Conservation (phyloP, 2,113 vertebrate genomes). For the Podarcis cretensis region DNA sequence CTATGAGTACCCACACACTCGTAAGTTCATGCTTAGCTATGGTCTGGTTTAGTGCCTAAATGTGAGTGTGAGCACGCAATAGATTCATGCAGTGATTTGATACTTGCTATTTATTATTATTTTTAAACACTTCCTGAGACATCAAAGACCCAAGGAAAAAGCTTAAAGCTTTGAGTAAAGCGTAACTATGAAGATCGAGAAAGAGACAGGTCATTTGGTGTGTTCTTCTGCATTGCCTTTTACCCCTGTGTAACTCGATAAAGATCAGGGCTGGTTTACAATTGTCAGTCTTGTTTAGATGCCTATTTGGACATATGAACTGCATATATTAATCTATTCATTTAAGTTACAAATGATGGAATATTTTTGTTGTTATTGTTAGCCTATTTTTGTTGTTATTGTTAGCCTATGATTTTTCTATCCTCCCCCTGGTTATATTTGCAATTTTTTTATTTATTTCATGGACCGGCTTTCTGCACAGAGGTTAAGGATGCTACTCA, state of each 20-base stretch:
- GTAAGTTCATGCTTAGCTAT: too few relatives aligned
- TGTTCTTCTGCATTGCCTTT: background rate
- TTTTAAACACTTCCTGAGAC: background rate
- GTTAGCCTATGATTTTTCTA: too few relatives aligned
- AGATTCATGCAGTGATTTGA: too few relatives aligned
- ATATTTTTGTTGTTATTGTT: too few relatives aligned
- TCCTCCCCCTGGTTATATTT: too few relatives aligned
- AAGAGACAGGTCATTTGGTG: background rate
- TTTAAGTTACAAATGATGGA: too few relatives aligned
- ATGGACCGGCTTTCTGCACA: background rate
- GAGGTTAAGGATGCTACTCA: background rate
- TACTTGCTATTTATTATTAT: background rate
- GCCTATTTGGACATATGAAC: too few relatives aligned
- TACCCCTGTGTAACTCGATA: background rate
- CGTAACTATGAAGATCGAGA: background rate
- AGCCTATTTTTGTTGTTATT: too few relatives aligned
- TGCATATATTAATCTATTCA: too few relatives aligned
- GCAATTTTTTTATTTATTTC: too few relatives aligned
- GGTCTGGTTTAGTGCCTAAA: background rate
- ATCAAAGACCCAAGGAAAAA: too few relatives aligned
- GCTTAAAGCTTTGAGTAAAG: background rate
- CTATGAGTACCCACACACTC: too few relatives aligned
- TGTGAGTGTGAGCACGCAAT: background rate
- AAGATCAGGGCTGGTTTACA: background rate
- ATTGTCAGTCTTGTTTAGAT: background rate